Evolutionary conservation across 2,113 vertebrate genomes (phyloP).

Genomic region (Alethe diademata): DNA sequence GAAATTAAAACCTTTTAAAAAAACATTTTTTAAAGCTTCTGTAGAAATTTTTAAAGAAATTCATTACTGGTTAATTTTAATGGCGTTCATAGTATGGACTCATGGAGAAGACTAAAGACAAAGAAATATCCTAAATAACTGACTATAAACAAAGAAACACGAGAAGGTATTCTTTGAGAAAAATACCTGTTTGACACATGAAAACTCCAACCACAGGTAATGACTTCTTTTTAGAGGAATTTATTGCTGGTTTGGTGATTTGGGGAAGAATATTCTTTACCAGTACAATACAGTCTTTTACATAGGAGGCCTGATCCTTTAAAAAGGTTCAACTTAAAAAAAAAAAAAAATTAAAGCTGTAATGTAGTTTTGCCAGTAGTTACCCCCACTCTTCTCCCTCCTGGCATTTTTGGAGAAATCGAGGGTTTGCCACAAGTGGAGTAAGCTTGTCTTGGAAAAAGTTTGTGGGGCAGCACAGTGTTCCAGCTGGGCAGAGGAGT

Average conservation of each 20-base stretch:
- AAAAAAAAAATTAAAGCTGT: background rate
- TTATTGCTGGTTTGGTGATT: background rate
- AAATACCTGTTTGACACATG: background rate
- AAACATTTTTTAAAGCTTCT: background rate
- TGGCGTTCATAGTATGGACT: background rate
- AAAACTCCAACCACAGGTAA: background rate
- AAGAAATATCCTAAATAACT: background rate
- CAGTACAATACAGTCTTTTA: background rate
- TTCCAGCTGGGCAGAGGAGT: background rate
- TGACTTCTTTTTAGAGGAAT: background rate
- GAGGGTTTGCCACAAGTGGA: background rate
- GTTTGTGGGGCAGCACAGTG: background rate
- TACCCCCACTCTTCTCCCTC: background rate
- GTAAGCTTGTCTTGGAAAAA: background rate
- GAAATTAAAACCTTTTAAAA: background rate
- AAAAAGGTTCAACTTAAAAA: background rate
- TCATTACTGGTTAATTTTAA: background rate
- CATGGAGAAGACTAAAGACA: background rate
- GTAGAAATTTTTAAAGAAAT: background rate
- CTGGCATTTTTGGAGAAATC: background rate
- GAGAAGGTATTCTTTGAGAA: conserved; percentile 1
- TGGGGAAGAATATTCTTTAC: background rate
- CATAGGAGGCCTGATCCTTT: background rate
- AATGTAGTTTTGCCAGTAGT: background rate
- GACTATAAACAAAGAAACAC: background rate